Percentiles rank a stretch among this genome's conserved stretches.
These are phyloP conservation scores for Eudasyphora cyanicolor DNA, from an alignment of 2,888 invertebrate genomes.

Conservation along the genomic window DNA sequence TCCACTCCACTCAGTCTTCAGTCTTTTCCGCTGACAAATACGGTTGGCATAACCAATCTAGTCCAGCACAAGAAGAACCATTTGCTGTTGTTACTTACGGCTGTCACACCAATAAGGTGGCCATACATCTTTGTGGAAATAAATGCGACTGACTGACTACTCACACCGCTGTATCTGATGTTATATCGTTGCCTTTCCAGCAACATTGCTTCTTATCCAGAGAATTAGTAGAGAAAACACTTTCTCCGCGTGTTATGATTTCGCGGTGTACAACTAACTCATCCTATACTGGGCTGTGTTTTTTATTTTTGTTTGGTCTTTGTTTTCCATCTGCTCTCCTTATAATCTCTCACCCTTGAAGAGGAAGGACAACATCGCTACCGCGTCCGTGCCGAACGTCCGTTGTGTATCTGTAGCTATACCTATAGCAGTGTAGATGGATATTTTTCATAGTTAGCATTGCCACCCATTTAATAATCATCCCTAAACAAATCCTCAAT, in stretches of 20 bases:
- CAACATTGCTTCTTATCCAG: conserved; percentile 2
- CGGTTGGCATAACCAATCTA: conserved; percentile 46
- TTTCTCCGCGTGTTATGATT: conserved; percentile 37
- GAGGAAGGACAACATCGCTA: not conserved
- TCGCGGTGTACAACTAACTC: conserved; percentile 44
- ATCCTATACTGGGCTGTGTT: not conserved
- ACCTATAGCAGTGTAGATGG: no score
- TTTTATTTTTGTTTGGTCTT: conserved; percentile 26
- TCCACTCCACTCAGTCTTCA: not conserved
- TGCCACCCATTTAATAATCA: conserved; percentile 79
- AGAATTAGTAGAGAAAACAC: not conserved
- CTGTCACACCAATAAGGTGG: conserved; percentile 70
- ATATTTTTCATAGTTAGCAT: conserved; percentile 75
- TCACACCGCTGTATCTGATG: conserved; percentile 15
- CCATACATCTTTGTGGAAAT: conserved; percentile 61
- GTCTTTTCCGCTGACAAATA: conserved; percentile 9
- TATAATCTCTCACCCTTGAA: conserved; percentile 36
- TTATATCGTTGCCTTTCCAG: conserved; percentile 13
- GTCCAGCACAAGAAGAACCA: conserved; percentile 47
- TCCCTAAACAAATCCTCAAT: conserved; percentile 71
- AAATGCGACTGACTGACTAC: conserved; percentile 47
- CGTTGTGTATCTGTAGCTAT: conserved; percentile 34
- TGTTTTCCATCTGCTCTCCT: no score
- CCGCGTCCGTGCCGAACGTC: conserved; percentile 40
- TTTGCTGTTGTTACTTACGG: conserved; percentile 65